Conservation (phyloP, 2,797 vertebrate species). For the Caiman crocodilus region DNA sequence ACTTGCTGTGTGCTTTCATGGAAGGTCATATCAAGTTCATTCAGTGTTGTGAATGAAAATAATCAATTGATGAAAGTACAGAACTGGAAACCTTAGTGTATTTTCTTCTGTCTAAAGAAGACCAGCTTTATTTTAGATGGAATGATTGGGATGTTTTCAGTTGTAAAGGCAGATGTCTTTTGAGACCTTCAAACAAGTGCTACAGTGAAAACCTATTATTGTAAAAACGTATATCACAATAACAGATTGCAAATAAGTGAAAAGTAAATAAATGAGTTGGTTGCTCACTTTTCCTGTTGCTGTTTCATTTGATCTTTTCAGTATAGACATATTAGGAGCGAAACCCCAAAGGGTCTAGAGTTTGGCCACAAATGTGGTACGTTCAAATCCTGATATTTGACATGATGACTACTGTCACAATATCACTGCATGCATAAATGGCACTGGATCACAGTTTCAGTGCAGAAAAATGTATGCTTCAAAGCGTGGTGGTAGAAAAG, state of each 20-base stretch:
- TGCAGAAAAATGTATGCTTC: too few relatives aligned
- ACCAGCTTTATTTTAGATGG: slow-evolving; percentile 54
- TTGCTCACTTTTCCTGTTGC: not conserved
- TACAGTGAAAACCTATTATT: not conserved
- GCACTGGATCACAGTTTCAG: too few relatives aligned
- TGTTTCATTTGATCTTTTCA: not conserved
- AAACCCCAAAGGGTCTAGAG: not conserved
- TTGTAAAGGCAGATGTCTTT: slow-evolving; percentile 52
- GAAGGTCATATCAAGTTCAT: slow-evolving; percentile 47
- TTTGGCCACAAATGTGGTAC: not conserved
- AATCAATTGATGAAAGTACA: slow-evolving; percentile 69
- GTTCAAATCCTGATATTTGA: not conserved
- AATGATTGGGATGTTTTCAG: slow-evolving; percentile 63
- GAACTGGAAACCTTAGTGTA: slow-evolving; percentile 63
- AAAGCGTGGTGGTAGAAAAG: too few relatives aligned
- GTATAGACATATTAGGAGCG: not conserved
- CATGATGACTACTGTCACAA: not conserved
- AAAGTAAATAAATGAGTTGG: not conserved
- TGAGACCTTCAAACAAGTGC: not conserved
- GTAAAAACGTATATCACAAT: not conserved
- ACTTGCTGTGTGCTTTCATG: not conserved
- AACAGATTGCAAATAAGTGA: not conserved
- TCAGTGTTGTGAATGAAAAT: slow-evolving; percentile 65
- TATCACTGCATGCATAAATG: too few relatives aligned
- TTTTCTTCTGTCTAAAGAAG: slow-evolving; percentile 67